Evolutionary conservation across 35 echinoderm and acorn worm species (phyloP), one percentile per base, ranked within the genome.

Genomic region (Ophioderma brevispina): DNA sequence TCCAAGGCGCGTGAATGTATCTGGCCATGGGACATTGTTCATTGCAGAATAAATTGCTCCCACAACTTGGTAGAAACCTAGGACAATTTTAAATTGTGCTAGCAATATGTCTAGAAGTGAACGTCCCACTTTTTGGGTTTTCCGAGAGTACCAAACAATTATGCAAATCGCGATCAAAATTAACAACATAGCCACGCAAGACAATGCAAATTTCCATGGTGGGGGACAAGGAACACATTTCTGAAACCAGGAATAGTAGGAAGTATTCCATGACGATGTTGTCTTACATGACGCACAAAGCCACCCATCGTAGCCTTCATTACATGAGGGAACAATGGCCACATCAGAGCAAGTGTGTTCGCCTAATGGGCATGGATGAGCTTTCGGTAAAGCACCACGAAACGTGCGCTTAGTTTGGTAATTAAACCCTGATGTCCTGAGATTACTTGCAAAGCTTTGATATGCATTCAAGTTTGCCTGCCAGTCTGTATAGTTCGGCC

Each of bases 41-140:
- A 92, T 10, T 32, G 75, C 41, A 1, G 76, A 39, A 38, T 70
- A 87, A 6, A 92, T 78, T 55, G 85, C 90, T 23, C 90, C 90
- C 36, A 42, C 64, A 21, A 92, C 84, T n/a, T 92, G 90, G 56
- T 86, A 92, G 37, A 92, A 92, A 38, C 76, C 90, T 1, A 92
- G 46, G 30, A 92, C 35, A 34, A 92, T 92, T 35, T 92, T 92
- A 32, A 78, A 79, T n/a, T 76, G 82, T 18, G 90, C 80, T 23
- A 85, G 40, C 35, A 92, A 52, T 39, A 63, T 64, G 78, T 59
- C 77, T 1, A 92, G 30, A 31, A 80, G 23, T 28, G 42, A 80
- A 23, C 90, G 40, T 31, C 64, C 33, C 0, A 39, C 37, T 19
- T 36, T 32, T 0, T 15, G n/a, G 19, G 19, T 70, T 25, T 39